Base-by-base conservation (phyloP, 2,888 invertebrate genomes). In the Lithosia quadra region DNA sequence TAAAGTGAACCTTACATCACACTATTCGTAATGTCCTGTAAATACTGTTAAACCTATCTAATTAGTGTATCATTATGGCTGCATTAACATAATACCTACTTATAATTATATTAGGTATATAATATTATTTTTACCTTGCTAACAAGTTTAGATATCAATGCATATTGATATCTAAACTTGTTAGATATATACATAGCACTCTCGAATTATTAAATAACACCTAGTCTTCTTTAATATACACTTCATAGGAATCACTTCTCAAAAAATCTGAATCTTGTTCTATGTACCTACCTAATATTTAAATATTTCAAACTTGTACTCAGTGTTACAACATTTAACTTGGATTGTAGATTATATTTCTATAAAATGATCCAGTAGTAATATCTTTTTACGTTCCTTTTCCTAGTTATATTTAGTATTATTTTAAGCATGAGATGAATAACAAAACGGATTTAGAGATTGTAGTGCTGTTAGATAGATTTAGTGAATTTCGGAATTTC, bases 381-480 rank as follows among this genome's bases (percentile, higher is more conserved):
- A 28, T 62, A 43, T 49, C 43, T 53, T 55, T 62, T 62, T 33
- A 62, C 62, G 43, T 63, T 55, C 34, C 22, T 18, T 53, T 33
- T 55, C 28, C 53, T 65, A 65, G 33, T n/a, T n/a, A 15, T 58
- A 24, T 28, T 21, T 58, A 60, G n/a, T 49, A 49, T 49, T 49
- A 49, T 34, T 33, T 68, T 63, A 59, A 72, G 55, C 63, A 73
- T 43, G 55, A n/a, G n/a, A 60, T 65, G 63, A n/a, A 43, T 57
- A 65, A 34, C 65, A 65, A n/a, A 64, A 69, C 58, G 57, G 68
- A 68, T 68, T 70, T 81, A 81, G 77, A 43, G 58, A 66, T 56
- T 59, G 65, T 79, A 81, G 73, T 70, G 64, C 73, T 71, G 71
- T 71, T 80, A 79, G 80, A 61, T 79, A 79, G 77, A 77, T 75